Base-by-base conservation (phyloP, 2,888 invertebrate species). In the Agriopis leucophaearia region DNA sequence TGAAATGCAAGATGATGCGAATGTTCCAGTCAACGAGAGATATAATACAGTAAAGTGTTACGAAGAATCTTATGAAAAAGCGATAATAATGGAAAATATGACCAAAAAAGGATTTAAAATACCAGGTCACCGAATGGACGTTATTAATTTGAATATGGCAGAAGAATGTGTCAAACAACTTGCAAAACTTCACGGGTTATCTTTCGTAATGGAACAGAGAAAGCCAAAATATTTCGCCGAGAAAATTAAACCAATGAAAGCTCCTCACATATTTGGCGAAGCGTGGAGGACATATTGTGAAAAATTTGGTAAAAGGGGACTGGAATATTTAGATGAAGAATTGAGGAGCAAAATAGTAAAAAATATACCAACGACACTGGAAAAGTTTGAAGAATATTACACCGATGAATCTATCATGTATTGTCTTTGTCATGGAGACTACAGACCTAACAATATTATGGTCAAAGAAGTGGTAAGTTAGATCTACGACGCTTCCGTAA, bases 371-470 rank as follows among this genome's bases (percentile, higher is more conserved):
- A 66, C 45, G 5, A 69, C 80, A 6, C 35, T 74, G 0, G 74
- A 82, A 0, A 84, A 78, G 42, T 79, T 75, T 69, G 56, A 57
- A 0, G 69, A 74, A 9, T 81, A 84, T 66, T 69, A 76, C 12
- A 69, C 68, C n/a, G 82, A 83, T 1, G 70, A 72, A 27, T 65
- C 2, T 44, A 76, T n/a, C 67, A 77, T 12, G 40, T 59, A 57
- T 15, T 85, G 84, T 61, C 59, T 90, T 7, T 83, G 85, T 52
- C 90, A 91, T 69, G 90, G 90, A 0, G 90, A 91, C 75, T 91
- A 81, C 63, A 85, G 84, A 67, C 77, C 83, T n/a, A 87, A 83
- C 61, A 91, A 91, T 74, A 79, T 90, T 18, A 70, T 91, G 76
- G 57, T 75, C 10, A 87, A 83, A 73, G 79, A 84, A 71, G 59